phyloP scores from a whole-genome alignment of 2,888 invertebrate genomes.

The Gymnosoma rotundatum region DNA sequence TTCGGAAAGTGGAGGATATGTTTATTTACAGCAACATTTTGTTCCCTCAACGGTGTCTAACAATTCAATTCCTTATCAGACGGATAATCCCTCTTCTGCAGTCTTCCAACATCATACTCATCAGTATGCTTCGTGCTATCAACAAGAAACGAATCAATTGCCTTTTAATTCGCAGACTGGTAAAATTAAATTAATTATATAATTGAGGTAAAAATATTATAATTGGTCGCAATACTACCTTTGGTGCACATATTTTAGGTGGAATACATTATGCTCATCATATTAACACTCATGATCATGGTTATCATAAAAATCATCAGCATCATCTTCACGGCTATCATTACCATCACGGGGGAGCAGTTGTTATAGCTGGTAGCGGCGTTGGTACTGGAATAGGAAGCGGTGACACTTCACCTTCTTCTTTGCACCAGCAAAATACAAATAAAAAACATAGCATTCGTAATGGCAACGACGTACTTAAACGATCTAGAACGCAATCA shows the following conservation, averaged over 20 bases:
- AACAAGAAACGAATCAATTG: constrained; percentile 74
- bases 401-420: constrained; percentile 73
- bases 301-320: constrained; percentile 68
- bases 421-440: constrained; percentile 82
- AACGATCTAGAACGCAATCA: constrained; percentile 86
- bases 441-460: constrained; percentile 87
- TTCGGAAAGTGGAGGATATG: constrained; percentile 78
- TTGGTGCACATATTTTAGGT: constrained; percentile 51
- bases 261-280: constrained; percentile 74
- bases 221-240: not conserved
- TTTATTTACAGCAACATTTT: constrained; percentile 82
- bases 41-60: constrained; percentile 74
- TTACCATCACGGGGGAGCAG: constrained; percentile 80
- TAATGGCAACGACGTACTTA: constrained; percentile 85
- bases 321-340: constrained; percentile 77
- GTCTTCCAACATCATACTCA: constrained; percentile 71
- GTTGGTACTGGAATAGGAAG: constrained; percentile 76
- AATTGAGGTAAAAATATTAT: not conserved
- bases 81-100: constrained; percentile 71
- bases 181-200: constrained; percentile 25
- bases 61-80: constrained; percentile 74
- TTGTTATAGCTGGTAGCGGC: constrained; percentile 81
- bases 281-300: constrained; percentile 73
- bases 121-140: constrained; percentile 81
- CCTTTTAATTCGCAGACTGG: constrained; percentile 64